Conservation (phyloP, 2,888 invertebrate species). For the Drosophila leonis region DNA sequence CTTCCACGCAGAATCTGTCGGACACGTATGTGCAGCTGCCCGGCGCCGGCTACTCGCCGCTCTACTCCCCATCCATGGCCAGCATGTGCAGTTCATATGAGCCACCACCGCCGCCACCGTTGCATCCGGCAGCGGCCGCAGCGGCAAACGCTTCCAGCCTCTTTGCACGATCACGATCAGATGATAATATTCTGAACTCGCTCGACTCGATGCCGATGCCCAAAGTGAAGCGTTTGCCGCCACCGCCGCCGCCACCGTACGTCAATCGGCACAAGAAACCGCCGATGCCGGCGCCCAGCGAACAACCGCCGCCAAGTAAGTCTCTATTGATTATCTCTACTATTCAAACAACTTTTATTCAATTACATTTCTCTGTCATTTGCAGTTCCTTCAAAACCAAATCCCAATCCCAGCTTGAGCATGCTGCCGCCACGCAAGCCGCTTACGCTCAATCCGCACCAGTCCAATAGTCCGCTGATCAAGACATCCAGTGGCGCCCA, state of each 20-base stretch:
- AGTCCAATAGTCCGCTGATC: conserved; percentile 78
- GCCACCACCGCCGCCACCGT: conserved; percentile 89
- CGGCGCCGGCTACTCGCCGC: conserved; percentile 86
- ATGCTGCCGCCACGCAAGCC: conserved; percentile 79
- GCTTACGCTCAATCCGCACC: conserved; percentile 74
- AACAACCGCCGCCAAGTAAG: conserved; percentile 85
- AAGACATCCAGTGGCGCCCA: conserved; percentile 83
- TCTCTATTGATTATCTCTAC: conserved; percentile 11
- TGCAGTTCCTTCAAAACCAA: conserved; percentile 84
- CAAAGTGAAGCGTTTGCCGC: conserved; percentile 86
- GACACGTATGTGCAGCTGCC: conserved; percentile 91
- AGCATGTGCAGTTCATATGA: conserved; percentile 89
- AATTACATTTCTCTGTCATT: neutral
- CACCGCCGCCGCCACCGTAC: conserved; percentile 87
- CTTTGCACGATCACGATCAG: conserved; percentile 91
- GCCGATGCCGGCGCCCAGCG: conserved; percentile 86
- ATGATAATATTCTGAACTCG: conserved; percentile 92
- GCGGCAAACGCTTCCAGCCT: conserved; percentile 84
- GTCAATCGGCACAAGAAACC: conserved; percentile 85
- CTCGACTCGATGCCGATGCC: conserved; percentile 86
- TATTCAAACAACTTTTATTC: neutral
- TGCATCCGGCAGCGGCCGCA: conserved; percentile 85
- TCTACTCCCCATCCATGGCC: conserved; percentile 89
- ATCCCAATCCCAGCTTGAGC: conserved; percentile 44
- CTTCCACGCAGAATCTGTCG: conserved; percentile 92